Conservation (phyloP, 2,113 vertebrate genomes). For the Sturnus vulgaris region DNA sequence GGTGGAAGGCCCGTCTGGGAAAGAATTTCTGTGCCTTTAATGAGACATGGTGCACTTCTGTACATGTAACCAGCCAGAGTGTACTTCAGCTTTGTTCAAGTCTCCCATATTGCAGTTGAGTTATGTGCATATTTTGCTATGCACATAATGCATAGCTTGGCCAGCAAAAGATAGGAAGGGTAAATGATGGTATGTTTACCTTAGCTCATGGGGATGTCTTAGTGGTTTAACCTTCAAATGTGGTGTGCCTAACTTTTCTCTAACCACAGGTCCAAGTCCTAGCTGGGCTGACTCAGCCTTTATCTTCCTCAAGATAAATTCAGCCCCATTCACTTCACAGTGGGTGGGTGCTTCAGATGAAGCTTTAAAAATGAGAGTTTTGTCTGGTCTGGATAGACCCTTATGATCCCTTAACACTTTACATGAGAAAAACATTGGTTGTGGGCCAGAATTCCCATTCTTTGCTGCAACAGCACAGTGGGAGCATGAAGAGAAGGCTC, state of each 20-base stretch:
- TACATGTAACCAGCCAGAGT: not conserved
- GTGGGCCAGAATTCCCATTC: constrained; percentile 1
- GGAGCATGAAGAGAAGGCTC: not conserved
- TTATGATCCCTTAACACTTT: constrained; percentile 45
- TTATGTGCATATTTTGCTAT: constrained; percentile 29
- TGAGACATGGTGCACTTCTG: not conserved
- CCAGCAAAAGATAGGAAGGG: constrained; percentile 47
- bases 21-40: not conserved
- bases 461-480: not conserved
- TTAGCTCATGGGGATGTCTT: constrained; percentile 47
- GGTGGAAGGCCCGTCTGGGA: not conserved
- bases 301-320: constrained; percentile 58
- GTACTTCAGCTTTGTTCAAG: not conserved
- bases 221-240: constrained; percentile 54
- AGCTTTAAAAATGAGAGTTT: constrained; percentile 22
- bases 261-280: constrained; percentile 26
- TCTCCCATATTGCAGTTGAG: not conserved
- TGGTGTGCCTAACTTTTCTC: constrained; percentile 40
- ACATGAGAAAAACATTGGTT: constrained; percentile 22
- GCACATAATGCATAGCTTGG: constrained; percentile 31
- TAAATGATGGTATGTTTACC: constrained; percentile 50
- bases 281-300: constrained; percentile 60
- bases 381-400: constrained; percentile 17
- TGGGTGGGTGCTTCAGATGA: constrained; percentile 51
- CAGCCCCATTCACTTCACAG: constrained; percentile 20